A percentile compares a stretch with the other conserved stretches of the same genome.
phyloP scores from a whole-genome alignment of 1,140 invertebrate genomes.

The Bombyx mori region DNA sequence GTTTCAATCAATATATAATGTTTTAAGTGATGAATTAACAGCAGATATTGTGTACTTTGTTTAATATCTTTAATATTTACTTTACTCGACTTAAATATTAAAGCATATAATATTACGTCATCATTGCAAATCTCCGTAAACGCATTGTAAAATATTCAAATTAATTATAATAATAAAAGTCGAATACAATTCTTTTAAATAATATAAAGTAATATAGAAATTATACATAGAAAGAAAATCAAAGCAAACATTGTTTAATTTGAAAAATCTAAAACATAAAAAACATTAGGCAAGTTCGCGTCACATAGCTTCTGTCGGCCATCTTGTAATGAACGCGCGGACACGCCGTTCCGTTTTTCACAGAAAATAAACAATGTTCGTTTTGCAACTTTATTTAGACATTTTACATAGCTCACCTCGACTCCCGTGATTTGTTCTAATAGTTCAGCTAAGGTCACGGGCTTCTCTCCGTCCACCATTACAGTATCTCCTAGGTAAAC shows the following conservation, averaged over 20 bases:
- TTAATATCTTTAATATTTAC: neutral
- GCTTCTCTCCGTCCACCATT: conserved; percentile 52
- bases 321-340: conserved; percentile 40
- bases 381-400: conserved; percentile 10
- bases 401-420: conserved; percentile 34
- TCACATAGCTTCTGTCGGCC: conserved; percentile 13
- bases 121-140: conserved; percentile 6
- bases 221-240: too few relatives aligned
- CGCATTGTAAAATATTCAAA: neutral
- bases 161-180: too few relatives aligned
- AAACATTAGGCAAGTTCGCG: too few relatives aligned
- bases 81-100: neutral
- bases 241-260: neutral
- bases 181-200: too few relatives aligned
- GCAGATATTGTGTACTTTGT: too few relatives aligned
- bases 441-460: conserved; percentile 48
- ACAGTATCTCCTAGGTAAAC: conserved; percentile 56
- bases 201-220: too few relatives aligned
- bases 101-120: neutral
- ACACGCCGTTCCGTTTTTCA: conserved; percentile 56
- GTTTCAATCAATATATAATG: neutral
- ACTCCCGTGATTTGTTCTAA: conserved; percentile 52
- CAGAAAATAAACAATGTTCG: conserved; percentile 32
- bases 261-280: neutral
- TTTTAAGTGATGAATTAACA: neutral